Base-by-base conservation (phyloP, 2,888 invertebrate species). In the Aphelenchoides bicaudatus region DNA sequence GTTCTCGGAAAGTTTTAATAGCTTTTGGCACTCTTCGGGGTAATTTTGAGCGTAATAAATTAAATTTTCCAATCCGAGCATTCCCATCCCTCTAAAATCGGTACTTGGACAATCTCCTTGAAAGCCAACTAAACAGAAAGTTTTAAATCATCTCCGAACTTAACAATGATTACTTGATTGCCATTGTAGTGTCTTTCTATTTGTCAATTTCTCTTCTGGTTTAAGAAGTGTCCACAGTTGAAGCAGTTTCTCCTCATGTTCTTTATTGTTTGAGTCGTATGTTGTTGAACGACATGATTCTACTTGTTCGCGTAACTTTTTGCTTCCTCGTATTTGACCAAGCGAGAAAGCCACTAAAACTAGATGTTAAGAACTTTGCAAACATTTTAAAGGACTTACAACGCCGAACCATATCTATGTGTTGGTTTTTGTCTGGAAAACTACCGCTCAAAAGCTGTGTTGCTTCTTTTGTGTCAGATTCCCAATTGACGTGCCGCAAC, bases 1-100 rank as follows among this genome's bases (percentile, higher is more conserved):
- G 39, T 73, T 68, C 6, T 62, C 55, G 1, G 73, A 74, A 21
- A 70, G 43, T 29, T 25, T 21, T n/a, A 70, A 49, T 10, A 67
- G 54, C 21, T 54, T 49, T 27, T 50, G 53, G 8, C 66, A 62
- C 10, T 50, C 53, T 1, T 59, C 67, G 3, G 53, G 58, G 34
- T 72, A 66, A 23, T 52, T 56, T 53, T 69, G 57, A 10, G 65
- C 63, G 47, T 63, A 67, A 74, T 78, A 92, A 72, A 92, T 79
- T 0, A 96, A 83, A 82, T 94, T 93, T 73, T 93, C 89, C 47
- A 98, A 82, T 6, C 93, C 93, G 38, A 98, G 83, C 60, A 93
- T 81, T 25, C 96, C 96, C 93, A 96, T 96, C 62, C 96, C 96
- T 52, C 96, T 86, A 79, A 98, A 98, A 82, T 98, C 96, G 0